Evolutionary conservation across 2,888 invertebrate genomes (phyloP), one percentile per base, ranked within the genome.

Genomic region (Mystacides longicornis): DNA sequence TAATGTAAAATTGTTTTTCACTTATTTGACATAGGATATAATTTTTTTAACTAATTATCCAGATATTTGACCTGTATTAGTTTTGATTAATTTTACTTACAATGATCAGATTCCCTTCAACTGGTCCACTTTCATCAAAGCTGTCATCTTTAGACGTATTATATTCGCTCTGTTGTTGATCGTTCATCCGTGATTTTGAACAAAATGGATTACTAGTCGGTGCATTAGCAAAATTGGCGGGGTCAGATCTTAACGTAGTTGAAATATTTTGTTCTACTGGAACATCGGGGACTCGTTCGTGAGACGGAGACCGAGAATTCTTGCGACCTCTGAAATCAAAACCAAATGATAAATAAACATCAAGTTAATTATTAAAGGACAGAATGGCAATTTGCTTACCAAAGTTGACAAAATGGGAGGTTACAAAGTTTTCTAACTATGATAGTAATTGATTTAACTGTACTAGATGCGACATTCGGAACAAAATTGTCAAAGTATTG

Each of bases 171-270:
- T 49, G 51, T 19, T 71, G 64, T 23, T 71, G 66, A 21, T 47
- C 50, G 31, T 54, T 46, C 55, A 51, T 42, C 49, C 57, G 47
- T 11, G 45, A 43, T 27, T 56, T 56, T 20, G 45, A 27, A 37
- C 56, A 56, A 27, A 53, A 56, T n/a, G 48, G 56, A 47, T 56
- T 56, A 18, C 3, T 27, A n/a, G 52, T 31, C 23, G 52, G 50
- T 55, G 75, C 64, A 58, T 71, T 74, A 65, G 75, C 75, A 2
- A 76, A 63, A 0, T 75, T 75, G 43, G 57, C 56, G 3, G 51
- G 33, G 46, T 60, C 60, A 22, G 42, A 42, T 16, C 37, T 27
- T 9, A 52, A 37, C 2, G 43, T 19, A 16, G 53, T 21, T 43
- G 48, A 50, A 46, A 48, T 54, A 9, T 18, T 46, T 16, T 55